Base-by-base conservation (phyloP, 2,888 invertebrate genomes). In the Anthrax anthrax region DNA sequence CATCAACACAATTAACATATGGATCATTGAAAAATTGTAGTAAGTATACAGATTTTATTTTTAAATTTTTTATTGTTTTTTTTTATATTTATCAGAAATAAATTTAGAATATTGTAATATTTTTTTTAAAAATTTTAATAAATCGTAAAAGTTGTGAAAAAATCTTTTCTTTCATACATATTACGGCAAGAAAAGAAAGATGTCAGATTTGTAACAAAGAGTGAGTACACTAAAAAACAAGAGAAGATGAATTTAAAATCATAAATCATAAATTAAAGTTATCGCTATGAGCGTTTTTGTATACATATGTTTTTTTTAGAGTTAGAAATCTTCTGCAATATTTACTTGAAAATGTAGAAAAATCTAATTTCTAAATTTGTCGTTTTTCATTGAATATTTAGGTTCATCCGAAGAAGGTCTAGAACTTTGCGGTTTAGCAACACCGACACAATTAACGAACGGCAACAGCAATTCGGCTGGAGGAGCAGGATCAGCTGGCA, bases 331-430 rank as follows among this genome's bases (percentile, higher is more conserved):
- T n/a, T n/a, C n/a, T n/a, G n/a, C n/a, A n/a, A n/a, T n/a, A n/a
- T n/a, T n/a, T n/a, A n/a, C n/a, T n/a, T n/a, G n/a, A n/a, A n/a
- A n/a, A n/a, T n/a, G n/a, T n/a, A n/a, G n/a, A n/a, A n/a, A n/a
- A n/a, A n/a, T n/a, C n/a, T n/a, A n/a, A n/a, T n/a, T n/a, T n/a
- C n/a, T n/a, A n/a, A n/a, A n/a, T n/a, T n/a, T n/a, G n/a, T 14
- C n/a, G 13, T 34, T 34, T 4, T 16, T 37, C 12, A 34, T 34
- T 34, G n/a, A 14, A 34, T 16, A n/a, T 36, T 34, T 59, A 79
- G 81, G 76, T 61, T 82, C 82, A 39, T 77, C 80, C n/a, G 84
- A 84, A 60, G 83, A 84, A 65, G 75, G 81, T 47, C 72, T 78
- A 46, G 78, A 80, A 58, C 73, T 78, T 55, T 68, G 74, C 50